Percentiles rank a stretch among this genome's conserved stretches.
phyloP scores from a whole-genome alignment of 2,888 invertebrate genomes.

The Dilophus febrilis region DNA sequence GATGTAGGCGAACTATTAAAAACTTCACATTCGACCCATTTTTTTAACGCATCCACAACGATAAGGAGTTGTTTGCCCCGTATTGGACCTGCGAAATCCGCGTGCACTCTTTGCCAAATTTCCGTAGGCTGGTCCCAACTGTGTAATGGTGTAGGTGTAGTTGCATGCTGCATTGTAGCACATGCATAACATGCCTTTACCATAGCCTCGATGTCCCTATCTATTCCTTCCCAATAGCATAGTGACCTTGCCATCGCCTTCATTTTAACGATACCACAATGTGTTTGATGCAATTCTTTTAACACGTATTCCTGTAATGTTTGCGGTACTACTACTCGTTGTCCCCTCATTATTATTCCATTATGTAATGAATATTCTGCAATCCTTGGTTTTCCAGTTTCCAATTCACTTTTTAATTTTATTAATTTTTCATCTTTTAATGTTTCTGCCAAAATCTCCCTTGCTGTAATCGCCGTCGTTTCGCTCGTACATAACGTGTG shows the following conservation, averaged over 20 bases:
- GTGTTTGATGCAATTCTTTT: conserved; percentile 4
- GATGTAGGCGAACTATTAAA: too few species aligned
- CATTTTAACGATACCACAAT: neutral
- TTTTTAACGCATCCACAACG: conserved; percentile 11
- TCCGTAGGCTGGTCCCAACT: conserved; percentile 7
- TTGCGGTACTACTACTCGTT: conserved; percentile 6
- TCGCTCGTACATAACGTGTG: too few species aligned
- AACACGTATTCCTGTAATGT: conserved; percentile 3
- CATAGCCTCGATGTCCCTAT: conserved; percentile 9
- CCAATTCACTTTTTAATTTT: too few species aligned
- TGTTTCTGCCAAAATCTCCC: too few species aligned
- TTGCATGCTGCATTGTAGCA: neutral
- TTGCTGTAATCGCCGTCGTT: too few species aligned
- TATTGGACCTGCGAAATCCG: conserved; percentile 4
- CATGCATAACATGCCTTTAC: conserved; percentile 5
- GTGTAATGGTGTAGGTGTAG: conserved; percentile 3
- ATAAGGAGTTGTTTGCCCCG: neutral
- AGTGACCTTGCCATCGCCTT: conserved; percentile 7
- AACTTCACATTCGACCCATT: too few species aligned
- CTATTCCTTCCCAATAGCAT: conserved; percentile 11
- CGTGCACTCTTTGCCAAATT: conserved; percentile 10
- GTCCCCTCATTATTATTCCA: conserved; percentile 4
- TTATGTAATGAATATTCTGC: too few species aligned
- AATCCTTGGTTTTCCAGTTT: too few species aligned
- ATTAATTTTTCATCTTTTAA: too few species aligned